Evolutionary conservation across 53 echinoderm and acorn worm genomes (phyloP), one percentile per base, ranked within the genome.

Genomic region (Luidia sarsii): DNA sequence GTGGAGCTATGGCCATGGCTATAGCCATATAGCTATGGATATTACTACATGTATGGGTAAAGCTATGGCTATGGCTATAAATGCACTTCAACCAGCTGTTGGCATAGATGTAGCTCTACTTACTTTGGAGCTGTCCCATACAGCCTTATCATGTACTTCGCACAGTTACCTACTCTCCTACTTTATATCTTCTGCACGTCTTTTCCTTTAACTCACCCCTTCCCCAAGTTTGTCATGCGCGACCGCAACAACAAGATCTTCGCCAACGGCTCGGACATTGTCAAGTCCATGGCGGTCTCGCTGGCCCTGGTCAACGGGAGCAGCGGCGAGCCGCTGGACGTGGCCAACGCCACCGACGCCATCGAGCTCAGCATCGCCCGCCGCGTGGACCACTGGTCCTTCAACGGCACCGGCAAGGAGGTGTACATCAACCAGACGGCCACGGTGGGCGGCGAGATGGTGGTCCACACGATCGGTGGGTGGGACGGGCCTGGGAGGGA

Each of bases 181-280:
- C n/a, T 5, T 52, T 8, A 52, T 52, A 21, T 18, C 19, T 0
- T 2, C n/a, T 23, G 18, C 14, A 60, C 7, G 14, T 14, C 14
- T 60, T 15, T 32, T 3, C 4, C 14, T 32, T 32, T 60, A 25
- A 5, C 6, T n/a, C n/a, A n/a, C n/a, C n/a, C n/a, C n/a, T n/a
- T n/a, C 65, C 21, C 37, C 2, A 14, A 75, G 75, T 56, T 75
- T 24, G 57, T 75, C 15, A 59, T 75, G 75, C 75, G 75, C 15
- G 51, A 83, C 29, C 61, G 71, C 35, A 83, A 39, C 71, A 83
- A 71, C 68, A 71, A 83, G 64, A 57, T 83, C 35, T 83, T 63
- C 46, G 71, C 83, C 0, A 23, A 49, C 38, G 71, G 83, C 21
- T 69, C 50, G 1, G 4, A 46, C 5, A n/a, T 50, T 0, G 71